Evolutionary conservation across 2,113 vertebrate species (phyloP), one percentile per base, ranked within the genome.

Genomic region (Willisornis vidua): DNA sequence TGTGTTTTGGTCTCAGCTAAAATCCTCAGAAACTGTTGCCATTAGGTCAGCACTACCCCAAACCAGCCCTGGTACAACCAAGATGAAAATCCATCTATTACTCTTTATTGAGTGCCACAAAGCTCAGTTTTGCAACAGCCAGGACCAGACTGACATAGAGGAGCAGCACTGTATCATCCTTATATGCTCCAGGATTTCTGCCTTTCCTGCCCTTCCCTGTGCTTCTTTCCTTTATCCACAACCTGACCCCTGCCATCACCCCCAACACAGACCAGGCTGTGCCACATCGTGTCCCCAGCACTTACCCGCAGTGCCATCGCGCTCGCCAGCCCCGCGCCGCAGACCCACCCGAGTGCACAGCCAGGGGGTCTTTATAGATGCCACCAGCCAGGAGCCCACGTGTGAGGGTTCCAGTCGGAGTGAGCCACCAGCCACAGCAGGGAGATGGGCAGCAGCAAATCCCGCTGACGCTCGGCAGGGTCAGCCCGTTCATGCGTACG

Each of bases 251-350:
- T 2, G 8, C n/a, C 3, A 1, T 17, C 46, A 10, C 33, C 79
- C 70, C 4, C 14, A 58, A 7, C 51, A 0, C 24, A 16, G 41
- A 18, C 20, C 68, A 2, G 46, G 28, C 73, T 14, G 68, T 58
- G 49, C 6, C 5, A 1, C 39, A 0, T 14, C 7, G 45, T 14
- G 49, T 49, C 62, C 88, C 67, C 89, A 49, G 63, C 3, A 0
- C 96, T 96, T 86, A 97, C 97, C 96, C 94, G 28, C 94, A 97
- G 0, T 5, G 61, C 93, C 97, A 97, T 97, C 71, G 24, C 0
- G 28, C 85, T 89, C 4, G 1, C 39, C n/a, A 22, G 75, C 19
- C 65, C 61, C 2, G 33, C 3, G 2, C 77, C 0, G 7, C 59
- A 18, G 58, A 48, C 19, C 24, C 0, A 0, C 15, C 15, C 0